These are phyloP conservation scores for Chrysolina oricalcia DNA, from an alignment of 2,888 invertebrate species.

Conservation along the genomic window DNA sequence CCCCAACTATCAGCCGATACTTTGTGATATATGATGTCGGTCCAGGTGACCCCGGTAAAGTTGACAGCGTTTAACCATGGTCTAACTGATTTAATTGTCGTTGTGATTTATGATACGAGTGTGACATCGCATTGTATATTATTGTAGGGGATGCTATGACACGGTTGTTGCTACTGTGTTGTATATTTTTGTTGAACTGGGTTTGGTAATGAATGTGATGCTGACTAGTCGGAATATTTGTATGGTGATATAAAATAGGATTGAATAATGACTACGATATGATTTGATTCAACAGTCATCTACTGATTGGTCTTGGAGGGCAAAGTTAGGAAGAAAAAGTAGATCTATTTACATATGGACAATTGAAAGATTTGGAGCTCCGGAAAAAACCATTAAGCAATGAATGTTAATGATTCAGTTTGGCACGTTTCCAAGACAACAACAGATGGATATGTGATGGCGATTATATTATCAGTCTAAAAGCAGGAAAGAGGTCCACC, in stretches of 20 bases:
- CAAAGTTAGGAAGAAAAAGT: no score
- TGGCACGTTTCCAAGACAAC: no score
- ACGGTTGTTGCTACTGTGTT: constrained; percentile 36
- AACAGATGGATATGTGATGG: no score
- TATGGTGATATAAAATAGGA: background rate
- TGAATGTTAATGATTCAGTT: no score
- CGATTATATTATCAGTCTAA: no score
- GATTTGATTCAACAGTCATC: no score
- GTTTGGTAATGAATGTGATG: background rate
- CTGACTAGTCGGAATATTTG: background rate
- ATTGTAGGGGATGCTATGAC: constrained; percentile 42
- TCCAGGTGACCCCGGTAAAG: constrained; percentile 67
- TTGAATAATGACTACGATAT: no score
- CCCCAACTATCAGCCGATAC: constrained; percentile 37
- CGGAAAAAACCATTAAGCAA: no score
- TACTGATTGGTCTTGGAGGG: no score
- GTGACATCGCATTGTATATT: constrained; percentile 65
- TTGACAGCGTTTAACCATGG: constrained; percentile 67
- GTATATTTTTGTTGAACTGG: constrained; percentile 1
- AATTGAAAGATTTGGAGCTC: no score
- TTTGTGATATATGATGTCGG: constrained; percentile 58
- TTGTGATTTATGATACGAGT: constrained; percentile 67
- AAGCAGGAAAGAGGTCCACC: no score
- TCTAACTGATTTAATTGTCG: constrained; percentile 69
- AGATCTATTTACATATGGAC: no score